Base-by-base conservation (phyloP, 2,888 invertebrate genomes). In the Craniophora ligustri region DNA sequence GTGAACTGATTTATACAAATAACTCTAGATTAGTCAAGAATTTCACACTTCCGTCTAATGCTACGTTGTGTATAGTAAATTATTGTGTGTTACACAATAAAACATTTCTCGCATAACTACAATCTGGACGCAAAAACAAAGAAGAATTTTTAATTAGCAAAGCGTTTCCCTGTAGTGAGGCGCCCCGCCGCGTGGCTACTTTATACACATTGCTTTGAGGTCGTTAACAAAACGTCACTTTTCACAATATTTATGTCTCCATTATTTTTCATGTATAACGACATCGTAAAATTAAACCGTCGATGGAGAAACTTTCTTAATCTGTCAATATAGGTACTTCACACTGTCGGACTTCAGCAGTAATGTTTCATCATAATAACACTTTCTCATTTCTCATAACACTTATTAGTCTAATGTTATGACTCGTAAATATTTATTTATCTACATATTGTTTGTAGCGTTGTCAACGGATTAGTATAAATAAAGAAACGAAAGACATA, bases 171-270 rank as follows among this genome's bases (percentile, higher is more conserved):
- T 79, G 84, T 72, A 71, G 81, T 62, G 79, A 55, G 69, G 79
- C 88, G 73, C 88, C 92, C 91, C 84, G 89, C 80, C 39, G 90
- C 62, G 90, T 65, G 45, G 88, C 89, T 91, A 89, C 91, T 89
- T 87, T 86, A 89, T 81, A 85, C 87, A 85, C 88, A 79, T 85
- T 84, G 88, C 86, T 72, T 75, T 69, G 78, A 78, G 79, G 78
- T 89, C 90, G 87, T 91, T 91, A 89, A 90, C 86, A 78, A 88
- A 89, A 92, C 87, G 89, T 89, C 91, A 88, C 83, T 88, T 88
- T 91, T 90, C 87, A 87, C 85, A 79, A 88, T 90, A 89, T 90
- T 89, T 89, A 91, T 90, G 89, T 89, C 88, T 89, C 86, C 87
- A 89, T 89, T 89, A 89, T 88, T 86, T 89, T 89, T 88, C 88